Base-by-base conservation (phyloP, 2,888 invertebrate genomes). In the Cartodere bifasciata region DNA sequence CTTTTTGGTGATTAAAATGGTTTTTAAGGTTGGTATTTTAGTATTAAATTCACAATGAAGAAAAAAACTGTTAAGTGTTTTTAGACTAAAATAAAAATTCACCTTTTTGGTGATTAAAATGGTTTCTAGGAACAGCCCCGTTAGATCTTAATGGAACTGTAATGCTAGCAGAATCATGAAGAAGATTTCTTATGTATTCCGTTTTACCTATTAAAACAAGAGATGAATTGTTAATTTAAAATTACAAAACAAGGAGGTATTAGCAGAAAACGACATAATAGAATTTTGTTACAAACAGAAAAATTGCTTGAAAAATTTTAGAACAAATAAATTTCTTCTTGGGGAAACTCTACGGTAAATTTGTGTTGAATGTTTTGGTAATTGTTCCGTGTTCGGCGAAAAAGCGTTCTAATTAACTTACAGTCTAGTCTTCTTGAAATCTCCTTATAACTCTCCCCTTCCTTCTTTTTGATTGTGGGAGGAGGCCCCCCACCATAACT, bases 81-180 rank as follows among this genome's bases (percentile, higher is more conserved):
- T n/a, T n/a, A n/a, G n/a, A n/a, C n/a, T n/a, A n/a, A n/a, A n/a
- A n/a, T n/a, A 21, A 9, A 23, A 22, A 23, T 15, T 28, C 41
- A 56, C 59, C 57, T 55, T 57, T 58, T 31, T 51, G 49, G 40
- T 58, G 58, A 43, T 54, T 53, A 42, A 55, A 56, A 44, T 58
- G 56, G 44, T 58, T 58, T 38, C 60, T 48, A 14, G 60, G 60
- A 7, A 49, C 45, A 10, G 52, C 52, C 13, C 54, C 56, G 33
- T 47, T 54, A 23, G 50, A 45, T 32, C 60, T 45, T 32, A 60
- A 41, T 5, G 60, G 60, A 28, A 55, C 56, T 11, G 58, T 60
- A 28, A 60, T 60, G 40, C 55, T 56, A 24, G 60, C 60, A 3
- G 57, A 56, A 41, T 60, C 60, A 37, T 60, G 60, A 28, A 60